Conservation (phyloP, 2,797 vertebrate genomes). For the Anomalospiza imberbis region DNA sequence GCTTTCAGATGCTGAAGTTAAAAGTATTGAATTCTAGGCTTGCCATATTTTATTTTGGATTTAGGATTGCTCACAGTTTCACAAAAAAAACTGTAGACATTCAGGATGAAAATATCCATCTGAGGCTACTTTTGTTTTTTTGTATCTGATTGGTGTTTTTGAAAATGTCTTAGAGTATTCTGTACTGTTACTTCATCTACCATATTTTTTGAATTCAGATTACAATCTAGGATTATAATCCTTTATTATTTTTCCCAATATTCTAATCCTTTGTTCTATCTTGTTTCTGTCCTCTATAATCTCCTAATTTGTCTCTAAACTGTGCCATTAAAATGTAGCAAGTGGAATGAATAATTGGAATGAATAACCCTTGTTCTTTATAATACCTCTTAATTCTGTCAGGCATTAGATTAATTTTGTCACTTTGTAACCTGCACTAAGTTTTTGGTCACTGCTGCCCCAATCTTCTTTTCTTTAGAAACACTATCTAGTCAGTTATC, state of each 20-base stretch:
- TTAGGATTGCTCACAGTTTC: background rate
- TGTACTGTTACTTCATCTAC: background rate
- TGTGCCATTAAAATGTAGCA: background rate
- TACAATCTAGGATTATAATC: background rate
- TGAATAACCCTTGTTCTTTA: background rate
- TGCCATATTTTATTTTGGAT: background rate
- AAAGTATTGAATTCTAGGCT: background rate
- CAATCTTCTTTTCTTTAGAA: background rate
- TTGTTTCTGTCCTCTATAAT: background rate
- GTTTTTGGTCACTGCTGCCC: background rate
- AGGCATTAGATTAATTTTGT: background rate
- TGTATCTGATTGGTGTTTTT: background rate
- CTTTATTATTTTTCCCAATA: background rate
- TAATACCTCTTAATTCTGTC: background rate
- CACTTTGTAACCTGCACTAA: background rate
- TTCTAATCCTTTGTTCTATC: background rate
- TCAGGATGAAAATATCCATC: background rate
- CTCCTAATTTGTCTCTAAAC: background rate
- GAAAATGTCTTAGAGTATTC: background rate
- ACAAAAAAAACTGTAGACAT: background rate
- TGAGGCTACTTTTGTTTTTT: background rate
- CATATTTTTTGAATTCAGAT: background rate
- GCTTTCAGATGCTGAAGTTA: background rate
- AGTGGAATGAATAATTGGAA: background rate
- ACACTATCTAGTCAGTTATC: background rate